Base-by-base conservation (phyloP, 1,140 invertebrate species). In the Sinonovacula constricta region DNA sequence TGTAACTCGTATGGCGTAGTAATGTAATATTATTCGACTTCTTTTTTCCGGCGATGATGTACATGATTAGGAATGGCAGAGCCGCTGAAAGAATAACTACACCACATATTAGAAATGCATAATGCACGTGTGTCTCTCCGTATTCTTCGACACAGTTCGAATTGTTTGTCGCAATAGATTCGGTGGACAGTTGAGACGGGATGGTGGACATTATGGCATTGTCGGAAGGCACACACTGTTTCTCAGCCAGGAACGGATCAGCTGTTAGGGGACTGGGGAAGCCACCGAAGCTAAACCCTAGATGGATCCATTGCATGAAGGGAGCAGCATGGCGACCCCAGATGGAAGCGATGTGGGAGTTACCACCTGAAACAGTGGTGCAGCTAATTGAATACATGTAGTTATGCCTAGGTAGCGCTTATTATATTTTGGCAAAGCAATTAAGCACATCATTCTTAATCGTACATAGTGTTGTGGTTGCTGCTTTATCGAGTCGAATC, bases 271-370 rank as follows among this genome's bases (percentile, higher is more conserved):
- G 80, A 56, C 72, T 45, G 24, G 78, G 65, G n/a, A 81, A 36
- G 1, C 80, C 80, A 14, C 80, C 80, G 39, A 70, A 33, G 24
- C 72, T 72, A 30, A 78, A 81, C 24, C 59, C 66, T 39, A 81
- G 71, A 26, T 81, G 80, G 14, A 81, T 57, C 3, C 30, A 33
- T 34, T 81, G 80, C 74, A 81, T 77, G 66, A 63, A 81, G 0
- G 80, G 74, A 30, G 72, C 72, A n/a, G 90, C 89, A 24, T 89
- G 80, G 36, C 85, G 81, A 5, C 89, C 89, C 92, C 92, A 92
- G 5, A 92, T 82, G 56, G 89, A 81, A 24, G 91, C 78, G 70
- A 90, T 89, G 59, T 90, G 80, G 1, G 91, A 88, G 84, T 92
- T 92, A 10, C 89, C 87, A 62, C 91, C 91, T 91, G 81, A 24